Base-by-base conservation (phyloP, 2,888 invertebrate species). In the Priapulus caudatus region DNA sequence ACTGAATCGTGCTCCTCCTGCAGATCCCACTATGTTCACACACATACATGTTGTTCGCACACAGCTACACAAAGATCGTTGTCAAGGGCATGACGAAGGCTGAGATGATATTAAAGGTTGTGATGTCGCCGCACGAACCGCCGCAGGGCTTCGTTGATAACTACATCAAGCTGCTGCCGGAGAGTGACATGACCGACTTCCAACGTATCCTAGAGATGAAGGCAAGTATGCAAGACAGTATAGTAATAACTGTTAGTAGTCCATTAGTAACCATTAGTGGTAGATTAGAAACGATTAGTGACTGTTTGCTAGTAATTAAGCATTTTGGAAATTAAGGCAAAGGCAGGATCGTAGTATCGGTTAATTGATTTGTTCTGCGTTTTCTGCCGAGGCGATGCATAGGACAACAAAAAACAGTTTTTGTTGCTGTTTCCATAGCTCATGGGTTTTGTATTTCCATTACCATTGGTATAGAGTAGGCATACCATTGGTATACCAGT, bases 41-140 rank as follows among this genome's bases (percentile, higher is more conserved):
- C n/a, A n/a, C n/a, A n/a, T n/a, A n/a, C n/a, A n/a, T n/a, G n/a
- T n/a, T n/a, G n/a, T n/a, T n/a, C n/a, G n/a, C n/a, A n/a, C 63
- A 56, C 60, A 75, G 77, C 59, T 80, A 76, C 61, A 78, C 79
- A 2, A 77, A 80, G 69, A 78, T 82, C 22, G 87, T 89, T 0
- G 80, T 84, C 1, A 83, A 83, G 73, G 79, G 93, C 24, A 95
- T 98, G 92, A 90, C 89, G 0, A 88, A 89, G 65, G 95, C 95
- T 0, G 98, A 98, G 72, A 93, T 97, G 90, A 86, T 98, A 43
- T 75, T 98, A n/a, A 98, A 98, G 75, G 79, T 97, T 23, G 91
- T 95, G 0, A 95, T 97, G 95, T 86, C 92, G 1, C 90, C 92
- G 0, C 75, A 84, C 18, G 87, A 90, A 59, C 68, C 83, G 19